Base-by-base conservation (phyloP, 1,140 invertebrate species). In the Belonocnema kinseyi region DNA sequence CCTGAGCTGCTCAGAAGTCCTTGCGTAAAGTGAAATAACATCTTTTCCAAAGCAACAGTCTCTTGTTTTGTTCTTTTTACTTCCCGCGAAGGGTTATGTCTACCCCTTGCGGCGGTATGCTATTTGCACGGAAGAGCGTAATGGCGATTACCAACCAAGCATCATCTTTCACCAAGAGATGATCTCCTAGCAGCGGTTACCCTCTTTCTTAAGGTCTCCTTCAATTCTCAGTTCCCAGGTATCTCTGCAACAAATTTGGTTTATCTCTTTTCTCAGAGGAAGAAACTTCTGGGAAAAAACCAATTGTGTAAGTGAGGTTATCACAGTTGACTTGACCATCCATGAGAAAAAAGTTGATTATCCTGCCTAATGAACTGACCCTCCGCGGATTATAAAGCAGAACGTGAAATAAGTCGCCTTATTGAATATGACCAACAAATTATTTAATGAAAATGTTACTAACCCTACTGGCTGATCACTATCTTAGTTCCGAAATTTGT, bases 11-110 rank as follows among this genome's bases (percentile, higher is more conserved):
- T 78, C 74, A 72, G 79, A 77, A 58, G 84, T 81, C 83, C 83
- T 81, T 80, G 75, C 80, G 76, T 73, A 54, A 77, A 85, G 80
- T 84, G 83, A 85, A 84, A 84, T 83, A 83, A 76, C 78, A 80
- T 83, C 77, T 56, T 83, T 85, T 81, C 82, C 61, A 74, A 84
- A 84, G 83, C 53, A 54, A 54, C 17, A 54, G 53, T 54, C n/a
- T 54, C 11, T 54, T 2, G 53, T 54, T 17, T 54, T 54, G n/a
- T 54, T 16, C 17, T 54, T 17, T 54, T 54, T 54, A n/a, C 51
- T 16, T 54, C 17, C 53, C 81, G 81, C 78, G 76, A 79, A 70
- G 80, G 77, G 70, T 73, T 77, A 73, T 56, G 80, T 54, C 74
- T 76, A 70, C 54, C 76, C 78, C 78, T 83, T 82, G 78, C 78